These are phyloP conservation scores for Asarcornis scutulata DNA, from an alignment of 2,113 vertebrate species.

Conservation along the genomic window DNA sequence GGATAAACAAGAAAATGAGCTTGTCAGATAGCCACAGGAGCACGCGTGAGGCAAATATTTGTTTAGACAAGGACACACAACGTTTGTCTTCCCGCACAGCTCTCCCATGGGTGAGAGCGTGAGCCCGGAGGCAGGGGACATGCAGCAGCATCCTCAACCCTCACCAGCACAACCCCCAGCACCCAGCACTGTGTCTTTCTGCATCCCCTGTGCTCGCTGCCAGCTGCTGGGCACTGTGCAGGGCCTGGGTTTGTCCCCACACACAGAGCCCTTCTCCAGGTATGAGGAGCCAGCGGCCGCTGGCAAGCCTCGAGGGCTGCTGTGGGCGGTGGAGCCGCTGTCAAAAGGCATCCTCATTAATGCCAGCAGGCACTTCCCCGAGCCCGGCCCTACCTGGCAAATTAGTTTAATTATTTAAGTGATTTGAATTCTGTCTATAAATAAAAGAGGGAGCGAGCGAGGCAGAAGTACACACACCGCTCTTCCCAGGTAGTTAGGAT, in stretches of 20 bases:
- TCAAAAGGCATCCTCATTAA: not conserved
- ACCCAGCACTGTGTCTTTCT: not conserved
- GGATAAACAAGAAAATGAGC: not conserved
- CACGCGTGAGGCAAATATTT: not conserved
- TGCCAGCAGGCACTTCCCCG: not conserved
- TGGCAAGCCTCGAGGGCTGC: not conserved
- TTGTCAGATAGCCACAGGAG: not conserved
- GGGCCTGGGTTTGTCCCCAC: too few species aligned
- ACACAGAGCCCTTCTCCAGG: not conserved
- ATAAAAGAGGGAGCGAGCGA: not conserved
- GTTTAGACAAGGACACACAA: not conserved
- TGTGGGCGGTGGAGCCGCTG: not conserved
- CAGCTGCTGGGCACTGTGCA: too few species aligned
- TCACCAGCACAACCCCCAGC: not conserved
- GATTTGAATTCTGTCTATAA: slow-evolving; percentile 18
- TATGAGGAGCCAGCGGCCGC: fast-evolving
- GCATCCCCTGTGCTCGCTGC: not conserved
- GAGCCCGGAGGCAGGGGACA: too few species aligned
- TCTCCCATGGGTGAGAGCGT: too few species aligned
- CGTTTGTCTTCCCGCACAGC: not conserved
- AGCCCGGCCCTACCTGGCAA: not conserved
- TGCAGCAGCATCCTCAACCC: too few species aligned
- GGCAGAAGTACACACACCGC: not conserved
- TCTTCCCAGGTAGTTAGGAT: slow-evolving; percentile 31
- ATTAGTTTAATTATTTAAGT: slow-evolving; percentile 44